Percentiles rank a stretch among this genome's conserved stretches.
Evolutionary conservation across 2,888 invertebrate species (phyloP).

Genomic region (Cremastinae sp.): DNA sequence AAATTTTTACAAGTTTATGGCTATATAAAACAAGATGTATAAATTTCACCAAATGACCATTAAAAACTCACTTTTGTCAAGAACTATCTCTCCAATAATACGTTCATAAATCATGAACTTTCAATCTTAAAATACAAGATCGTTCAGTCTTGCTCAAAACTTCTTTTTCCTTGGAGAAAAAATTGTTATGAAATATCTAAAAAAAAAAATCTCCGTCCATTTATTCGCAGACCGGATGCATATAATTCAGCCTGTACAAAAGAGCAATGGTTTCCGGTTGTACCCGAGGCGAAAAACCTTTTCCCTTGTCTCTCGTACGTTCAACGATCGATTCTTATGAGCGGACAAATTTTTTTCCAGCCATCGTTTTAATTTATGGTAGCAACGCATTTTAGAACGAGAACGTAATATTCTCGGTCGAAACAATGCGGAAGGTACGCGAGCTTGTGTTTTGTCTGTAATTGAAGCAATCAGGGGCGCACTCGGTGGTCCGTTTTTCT

Average conservation of each 20-base stretch:
- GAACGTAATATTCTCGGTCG: slow-evolving; percentile 35
- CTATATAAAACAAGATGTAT: too few species aligned
- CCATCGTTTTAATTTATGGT: slow-evolving; percentile 40
- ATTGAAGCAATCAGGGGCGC: slow-evolving; percentile 55
- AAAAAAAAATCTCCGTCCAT: not conserved
- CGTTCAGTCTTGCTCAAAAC: slow-evolving; percentile 6
- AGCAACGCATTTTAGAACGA: not conserved
- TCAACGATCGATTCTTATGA: slow-evolving; percentile 29
- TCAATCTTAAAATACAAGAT: too few species aligned
- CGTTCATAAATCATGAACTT: too few species aligned
- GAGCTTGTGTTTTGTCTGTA: slow-evolving; percentile 54
- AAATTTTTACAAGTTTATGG: too few species aligned
- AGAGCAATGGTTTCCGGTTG: not conserved
- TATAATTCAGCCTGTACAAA: slow-evolving; percentile 27
- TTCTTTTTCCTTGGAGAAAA: too few species aligned
- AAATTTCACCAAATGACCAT: too few species aligned
- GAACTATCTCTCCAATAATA: too few species aligned
- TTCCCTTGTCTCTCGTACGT: slow-evolving; percentile 41
- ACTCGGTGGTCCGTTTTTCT: slow-evolving; percentile 22
- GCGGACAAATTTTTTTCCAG: slow-evolving; percentile 6
- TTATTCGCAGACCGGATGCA: slow-evolving; percentile 40
- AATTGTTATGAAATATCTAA: too few species aligned
- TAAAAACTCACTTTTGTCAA: too few species aligned
- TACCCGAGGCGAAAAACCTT: slow-evolving; percentile 37
- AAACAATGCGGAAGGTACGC: slow-evolving; percentile 50